A percentile compares a stretch with the other conserved stretches of the same genome.
These are phyloP conservation scores for Erythrocercus mccallii DNA, from an alignment of 2,113 vertebrate species.

Conservation along the genomic window DNA sequence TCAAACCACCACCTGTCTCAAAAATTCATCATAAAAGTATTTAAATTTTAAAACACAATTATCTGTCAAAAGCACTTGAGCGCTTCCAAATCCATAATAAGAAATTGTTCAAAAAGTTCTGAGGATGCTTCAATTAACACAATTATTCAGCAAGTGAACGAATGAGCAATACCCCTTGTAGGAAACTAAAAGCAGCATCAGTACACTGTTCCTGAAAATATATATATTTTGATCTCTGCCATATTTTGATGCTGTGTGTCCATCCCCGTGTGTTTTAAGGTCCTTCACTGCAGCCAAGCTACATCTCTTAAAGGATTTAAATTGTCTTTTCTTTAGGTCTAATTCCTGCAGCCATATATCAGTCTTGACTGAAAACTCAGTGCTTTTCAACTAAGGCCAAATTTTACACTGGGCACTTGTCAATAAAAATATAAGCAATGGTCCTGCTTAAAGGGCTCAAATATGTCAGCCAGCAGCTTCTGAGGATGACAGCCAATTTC, in stretches of 20 bases:
- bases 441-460: background rate
- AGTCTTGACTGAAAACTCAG: background rate
- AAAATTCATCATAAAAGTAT: conserved; percentile 40
- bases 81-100: background rate
- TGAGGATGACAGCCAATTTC: background rate
- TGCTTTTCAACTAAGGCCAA: background rate
- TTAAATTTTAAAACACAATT: conserved; percentile 49
- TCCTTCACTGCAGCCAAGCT: background rate
- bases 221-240: background rate
- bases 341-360: background rate
- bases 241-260: background rate
- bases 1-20: conserved; percentile 18
- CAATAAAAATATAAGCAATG: background rate
- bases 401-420: background rate
- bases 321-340: background rate
- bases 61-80: background rate
- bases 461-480: background rate
- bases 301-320: background rate
- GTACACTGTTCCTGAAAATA: background rate
- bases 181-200: background rate
- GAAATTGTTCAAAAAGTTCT: background rate
- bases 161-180: background rate
- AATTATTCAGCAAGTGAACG: background rate
- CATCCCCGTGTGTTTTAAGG: background rate
- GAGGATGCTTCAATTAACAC: background rate